Percentiles rank a stretch among this genome's conserved stretches.
Evolutionary conservation across 2,113 vertebrate genomes (phyloP).

Genomic region (Mus spicilegus): DNA sequence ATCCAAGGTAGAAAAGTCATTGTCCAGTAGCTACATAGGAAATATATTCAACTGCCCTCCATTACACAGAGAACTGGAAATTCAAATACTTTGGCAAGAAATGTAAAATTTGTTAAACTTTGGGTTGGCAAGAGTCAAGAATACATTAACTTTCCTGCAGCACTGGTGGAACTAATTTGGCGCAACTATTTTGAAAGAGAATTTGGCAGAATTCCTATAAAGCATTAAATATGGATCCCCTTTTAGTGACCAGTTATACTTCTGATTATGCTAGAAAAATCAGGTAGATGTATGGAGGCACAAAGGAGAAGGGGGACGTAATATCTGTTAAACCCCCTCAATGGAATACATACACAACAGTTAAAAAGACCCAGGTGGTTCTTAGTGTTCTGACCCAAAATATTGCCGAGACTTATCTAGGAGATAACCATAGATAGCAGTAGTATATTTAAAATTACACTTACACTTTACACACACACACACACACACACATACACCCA

Average conservation of each 20-base stretch:
- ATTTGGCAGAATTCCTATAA: conserved; percentile 59
- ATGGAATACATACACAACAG: not conserved
- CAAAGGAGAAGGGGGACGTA: not conserved
- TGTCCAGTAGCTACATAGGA: not conserved
- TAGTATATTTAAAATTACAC: not conserved
- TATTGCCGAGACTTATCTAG: not conserved
- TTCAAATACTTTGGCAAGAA: conserved; percentile 55
- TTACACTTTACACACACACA: not conserved
- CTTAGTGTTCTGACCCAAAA: not conserved
- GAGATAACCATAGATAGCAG: not conserved
- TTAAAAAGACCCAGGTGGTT: not conserved
- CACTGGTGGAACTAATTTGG: conserved; percentile 44
- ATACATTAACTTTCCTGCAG: conserved; percentile 40
- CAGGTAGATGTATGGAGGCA: not conserved
- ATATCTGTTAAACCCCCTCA: not conserved
- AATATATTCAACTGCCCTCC: not conserved
- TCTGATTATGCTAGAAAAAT: conserved; percentile 30
- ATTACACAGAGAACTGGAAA: conserved; percentile 13
- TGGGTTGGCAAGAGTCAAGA: conserved; percentile 18
- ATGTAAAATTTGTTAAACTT: not conserved
- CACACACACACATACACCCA: not conserved
- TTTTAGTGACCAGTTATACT: conserved; percentile 18
- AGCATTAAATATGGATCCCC: conserved; percentile 34
- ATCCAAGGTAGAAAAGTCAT: conserved; percentile 9
- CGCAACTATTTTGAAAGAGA: conserved; percentile 12